Base-by-base conservation (phyloP, 1,140 invertebrate species). In the Neomicropteryx cornuta region DNA sequence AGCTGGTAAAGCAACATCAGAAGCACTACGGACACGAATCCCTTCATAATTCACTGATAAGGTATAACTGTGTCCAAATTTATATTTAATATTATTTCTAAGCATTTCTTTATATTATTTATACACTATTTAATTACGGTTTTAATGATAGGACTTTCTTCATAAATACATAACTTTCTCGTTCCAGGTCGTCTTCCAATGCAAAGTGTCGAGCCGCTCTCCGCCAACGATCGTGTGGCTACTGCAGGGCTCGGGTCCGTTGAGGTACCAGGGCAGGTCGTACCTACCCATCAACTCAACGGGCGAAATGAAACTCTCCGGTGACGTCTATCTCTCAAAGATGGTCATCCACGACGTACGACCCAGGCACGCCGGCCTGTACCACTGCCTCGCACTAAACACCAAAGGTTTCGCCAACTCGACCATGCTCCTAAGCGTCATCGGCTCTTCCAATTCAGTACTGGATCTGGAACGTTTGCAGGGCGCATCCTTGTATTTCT, bases 311-410 rank as follows among this genome's bases (percentile, higher is more conserved):
- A 32, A 11, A 10, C 30, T 41, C 11, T 19, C 23, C 5, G 34
- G 22, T 35, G 34, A 41, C 28, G 24, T 36, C 5, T 36, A 39
- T 31, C n/a, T 44, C 29, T 38, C 27, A 29, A 41, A 44, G 33
- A 36, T 47, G 21, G 38, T 36, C 3, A 13, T 47, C 3, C 38
- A 39, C 10, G 24, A 33, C 21, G 42, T 38, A 16, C 28, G 42
- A 4, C 19, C 31, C 6, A 3, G 19, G n/a, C 36, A 47, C 32
- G 32, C 39, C 1, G 46, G 46, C 6, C 17, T 32, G 4, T 47
- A 47, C 36, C 42, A 35, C 20, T 47, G 46, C 23, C 34, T 47
- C 17, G 46, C 46, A 4, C 10, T 42, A 32, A 47, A 45, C 39
- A 44, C 39, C 19, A 45, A 27, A n/a, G 46, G 46, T 2, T 45